A percentile compares a stretch with the other conserved stretches of the same genome.
Conservation (phyloP, 2,113 vertebrate genomes). For the Gallinago media region DNA sequence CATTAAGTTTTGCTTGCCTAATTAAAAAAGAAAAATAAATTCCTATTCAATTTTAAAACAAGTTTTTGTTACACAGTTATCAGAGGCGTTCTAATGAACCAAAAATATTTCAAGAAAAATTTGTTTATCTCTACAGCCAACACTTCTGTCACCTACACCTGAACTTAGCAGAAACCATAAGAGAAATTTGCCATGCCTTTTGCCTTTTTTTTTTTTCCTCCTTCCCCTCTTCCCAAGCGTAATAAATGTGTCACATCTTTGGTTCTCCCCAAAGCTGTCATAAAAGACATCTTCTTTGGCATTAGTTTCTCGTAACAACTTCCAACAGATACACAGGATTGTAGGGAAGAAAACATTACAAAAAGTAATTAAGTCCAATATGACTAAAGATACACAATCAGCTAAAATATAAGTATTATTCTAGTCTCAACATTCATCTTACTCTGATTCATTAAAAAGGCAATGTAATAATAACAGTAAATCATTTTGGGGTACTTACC, state of each 20-base stretch:
- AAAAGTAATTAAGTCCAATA: neutral
- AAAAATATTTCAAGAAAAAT: neutral
- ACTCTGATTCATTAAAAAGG: neutral
- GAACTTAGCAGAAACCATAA: neutral
- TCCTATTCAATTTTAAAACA: neutral
- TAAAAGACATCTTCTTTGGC: neutral
- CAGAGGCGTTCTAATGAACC: neutral
- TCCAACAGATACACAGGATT: neutral
- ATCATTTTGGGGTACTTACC: constrained; percentile 74
- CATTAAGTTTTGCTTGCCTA: neutral
- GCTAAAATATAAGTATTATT: neutral
- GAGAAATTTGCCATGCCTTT: neutral
- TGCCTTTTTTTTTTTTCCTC: too few relatives aligned
- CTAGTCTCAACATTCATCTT: neutral
- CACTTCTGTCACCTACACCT: neutral
- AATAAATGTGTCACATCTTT: neutral
- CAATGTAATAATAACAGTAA: neutral
- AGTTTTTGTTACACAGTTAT: neutral
- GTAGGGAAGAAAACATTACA: neutral
- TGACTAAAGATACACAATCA: neutral
- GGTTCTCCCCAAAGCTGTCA: neutral
- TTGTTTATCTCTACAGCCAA: neutral
- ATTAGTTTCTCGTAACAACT: neutral
- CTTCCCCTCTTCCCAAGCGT: neutral
- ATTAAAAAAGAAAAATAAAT: neutral